Evolutionary conservation across 2,888 invertebrate species (phyloP), one percentile per base, ranked within the genome.

Genomic region (Plagodis pulveraria): DNA sequence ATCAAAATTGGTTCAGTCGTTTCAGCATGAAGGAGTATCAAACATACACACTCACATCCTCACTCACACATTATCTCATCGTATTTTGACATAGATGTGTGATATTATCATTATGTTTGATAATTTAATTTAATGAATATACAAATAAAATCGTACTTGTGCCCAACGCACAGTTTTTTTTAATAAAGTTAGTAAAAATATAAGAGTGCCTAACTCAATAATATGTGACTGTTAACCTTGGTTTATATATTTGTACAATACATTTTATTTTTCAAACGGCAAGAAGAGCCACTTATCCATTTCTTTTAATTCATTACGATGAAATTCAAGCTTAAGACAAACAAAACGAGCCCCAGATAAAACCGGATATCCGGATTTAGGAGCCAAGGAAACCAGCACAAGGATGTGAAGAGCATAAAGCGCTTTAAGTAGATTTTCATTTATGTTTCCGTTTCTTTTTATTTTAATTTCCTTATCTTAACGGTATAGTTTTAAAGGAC

Each of bases 351-450:
- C 65, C 65, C 65, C 68, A 70, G 72, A 78, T 78, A 77, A 81
- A 80, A 74, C 71, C 78, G 85, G 85, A 87, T 80, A 79, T 87
- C 81, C 87, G 81, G 81, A 67, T 78, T 81, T 80, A 80, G 83
- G 77, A 84, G 80, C 76, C 73, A 81, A 80, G 76, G 77, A 85
- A 83, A 81, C 80, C 75, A 73, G 67, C 73, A 71, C 67, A 71
- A 70, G 62, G 72, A 76, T 77, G 78, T 81, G 70, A 68, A 74
- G 73, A 75, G 77, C 72, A 73, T 73, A 70, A 71, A 71, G 75
- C 73, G 76, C 70, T 76, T 79, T 76, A 80, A 78, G 77, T 74
- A 72, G 73, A 77, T 78, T 79, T 79, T 77, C 67, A 77, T 79
- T 77, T 74, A 63, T 66, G 65, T 67, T 74, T 71, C 73, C 58